A percentile compares a stretch with the other conserved stretches of the same genome.
Conservation (phyloP, 2,113 vertebrate species). For the Parus major region DNA sequence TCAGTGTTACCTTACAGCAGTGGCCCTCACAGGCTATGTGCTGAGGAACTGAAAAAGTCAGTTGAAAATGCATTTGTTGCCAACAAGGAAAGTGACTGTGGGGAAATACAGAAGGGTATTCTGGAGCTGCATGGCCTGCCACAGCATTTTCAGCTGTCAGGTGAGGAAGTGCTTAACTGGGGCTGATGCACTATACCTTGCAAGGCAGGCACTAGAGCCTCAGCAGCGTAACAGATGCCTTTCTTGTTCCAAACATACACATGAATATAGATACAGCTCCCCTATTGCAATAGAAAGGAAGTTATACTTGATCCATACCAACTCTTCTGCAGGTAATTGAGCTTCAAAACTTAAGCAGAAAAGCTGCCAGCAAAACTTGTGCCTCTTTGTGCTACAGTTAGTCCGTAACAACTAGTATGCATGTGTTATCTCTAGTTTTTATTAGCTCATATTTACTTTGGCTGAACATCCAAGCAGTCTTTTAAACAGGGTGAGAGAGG, state of each 20-base stretch:
- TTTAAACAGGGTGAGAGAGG: slow-evolving; percentile 19
- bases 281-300: not conserved
- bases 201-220: not conserved
- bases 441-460: slow-evolving; percentile 56
- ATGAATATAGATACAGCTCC: not conserved
- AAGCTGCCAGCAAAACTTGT: not conserved
- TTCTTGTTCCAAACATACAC: not conserved
- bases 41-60: not conserved
- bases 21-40: not conserved
- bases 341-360: not conserved
- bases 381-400: not conserved
- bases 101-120: not conserved
- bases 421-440: slow-evolving; percentile 33
- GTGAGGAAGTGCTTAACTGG: not conserved
- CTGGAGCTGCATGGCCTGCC: rapidly evolving
- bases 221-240: not conserved
- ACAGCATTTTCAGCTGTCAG: not conserved
- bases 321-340: not conserved
- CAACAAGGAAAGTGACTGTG: not conserved
- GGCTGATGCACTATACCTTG: not conserved
- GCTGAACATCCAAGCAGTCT: slow-evolving; percentile 37
- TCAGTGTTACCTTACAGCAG: not conserved
- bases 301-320: not conserved
- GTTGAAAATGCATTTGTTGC: not conserved
- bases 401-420: not conserved